These are phyloP conservation scores for Macroramphosus scolopax DNA, from an alignment of 2,797 vertebrate genomes.

Conservation along the genomic window DNA sequence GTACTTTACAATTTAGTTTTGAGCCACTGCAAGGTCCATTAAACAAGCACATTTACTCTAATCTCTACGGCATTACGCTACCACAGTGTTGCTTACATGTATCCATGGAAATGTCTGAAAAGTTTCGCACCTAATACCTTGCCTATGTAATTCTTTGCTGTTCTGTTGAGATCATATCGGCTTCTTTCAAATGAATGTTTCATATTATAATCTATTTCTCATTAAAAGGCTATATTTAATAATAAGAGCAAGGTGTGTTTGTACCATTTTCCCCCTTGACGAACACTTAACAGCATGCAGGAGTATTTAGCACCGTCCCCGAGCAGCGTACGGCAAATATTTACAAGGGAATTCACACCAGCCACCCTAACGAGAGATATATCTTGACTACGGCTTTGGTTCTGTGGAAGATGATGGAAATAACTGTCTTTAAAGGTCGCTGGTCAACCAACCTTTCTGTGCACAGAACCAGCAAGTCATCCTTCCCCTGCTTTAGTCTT, in stretches of 20 bases:
- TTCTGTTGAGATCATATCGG: slow-evolving; percentile 81
- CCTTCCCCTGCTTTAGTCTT: too few relatives aligned
- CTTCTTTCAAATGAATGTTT: slow-evolving; percentile 89
- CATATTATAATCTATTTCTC: slow-evolving; percentile 88
- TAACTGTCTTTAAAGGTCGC: too few relatives aligned
- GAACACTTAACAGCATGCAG: too few relatives aligned
- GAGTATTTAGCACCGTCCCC: too few relatives aligned
- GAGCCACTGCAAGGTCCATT: slow-evolving; percentile 66
- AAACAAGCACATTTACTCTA: slow-evolving; percentile 77
- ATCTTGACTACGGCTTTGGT: too few relatives aligned
- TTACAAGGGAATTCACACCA: too few relatives aligned
- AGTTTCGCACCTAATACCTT: slow-evolving; percentile 79
- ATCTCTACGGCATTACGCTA: slow-evolving; percentile 60
- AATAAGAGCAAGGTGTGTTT: slow-evolving; percentile 78
- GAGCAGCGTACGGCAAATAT: too few relatives aligned
- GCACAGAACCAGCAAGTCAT: too few relatives aligned
- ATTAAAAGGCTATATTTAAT: slow-evolving; percentile 90
- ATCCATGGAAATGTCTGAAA: slow-evolving; percentile 74
- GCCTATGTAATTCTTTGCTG: slow-evolving; percentile 81
- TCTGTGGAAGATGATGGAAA: too few relatives aligned
- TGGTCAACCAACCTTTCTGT: too few relatives aligned
- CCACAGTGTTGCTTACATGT: slow-evolving; percentile 73
- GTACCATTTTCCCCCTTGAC: slow-evolving; percentile 53
- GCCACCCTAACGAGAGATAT: too few relatives aligned
- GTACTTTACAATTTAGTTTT: slow-evolving; percentile 64